Percentiles rank a stretch among this genome's conserved stretches.
Evolutionary conservation across 2,888 invertebrate genomes (phyloP).

Genomic region (Amphipoea oculea): DNA sequence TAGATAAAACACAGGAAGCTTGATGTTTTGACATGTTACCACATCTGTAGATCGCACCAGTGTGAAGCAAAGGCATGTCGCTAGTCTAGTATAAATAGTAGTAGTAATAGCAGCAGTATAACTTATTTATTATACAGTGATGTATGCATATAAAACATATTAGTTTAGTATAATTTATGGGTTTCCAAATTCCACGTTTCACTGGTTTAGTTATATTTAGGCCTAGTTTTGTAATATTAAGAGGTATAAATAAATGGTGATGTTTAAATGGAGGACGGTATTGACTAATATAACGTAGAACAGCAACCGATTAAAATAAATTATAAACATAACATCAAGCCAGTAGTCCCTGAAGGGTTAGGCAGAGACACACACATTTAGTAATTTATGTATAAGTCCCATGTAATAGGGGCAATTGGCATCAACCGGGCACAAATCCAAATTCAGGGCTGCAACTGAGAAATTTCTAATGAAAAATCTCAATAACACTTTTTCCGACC

Average conservation of each 20-base stretch:
- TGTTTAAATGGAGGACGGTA: not conserved
- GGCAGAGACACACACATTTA: not conserved
- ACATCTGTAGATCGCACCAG: not conserved
- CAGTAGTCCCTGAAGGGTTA: not conserved
- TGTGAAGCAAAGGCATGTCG: not conserved
- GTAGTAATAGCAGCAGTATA: not conserved
- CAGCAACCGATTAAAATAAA: not conserved
- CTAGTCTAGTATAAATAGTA: not conserved
- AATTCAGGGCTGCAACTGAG: not conserved
- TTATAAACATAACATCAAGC: not conserved
- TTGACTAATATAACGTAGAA: not conserved
- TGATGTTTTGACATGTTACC: not conserved
- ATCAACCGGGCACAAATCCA: not conserved
- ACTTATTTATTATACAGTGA: slow-evolving; percentile 41
- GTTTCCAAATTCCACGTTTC: slow-evolving; percentile 57
- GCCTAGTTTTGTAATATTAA: slow-evolving; percentile 20
- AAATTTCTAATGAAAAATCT: not conserved
- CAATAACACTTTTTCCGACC: not conserved
- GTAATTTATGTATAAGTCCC: no score
- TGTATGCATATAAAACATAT: slow-evolving; percentile 47
- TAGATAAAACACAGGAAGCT: not conserved
- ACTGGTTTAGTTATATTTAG: slow-evolving; percentile 38
- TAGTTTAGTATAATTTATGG: slow-evolving; percentile 29
- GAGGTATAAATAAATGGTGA: slow-evolving; percentile 1
- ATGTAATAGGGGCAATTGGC: not conserved